Percentiles rank a stretch among this genome's conserved stretches.
Evolutionary conservation across 2,888 invertebrate genomes (phyloP).

Genomic region (Griposia aprilina): DNA sequence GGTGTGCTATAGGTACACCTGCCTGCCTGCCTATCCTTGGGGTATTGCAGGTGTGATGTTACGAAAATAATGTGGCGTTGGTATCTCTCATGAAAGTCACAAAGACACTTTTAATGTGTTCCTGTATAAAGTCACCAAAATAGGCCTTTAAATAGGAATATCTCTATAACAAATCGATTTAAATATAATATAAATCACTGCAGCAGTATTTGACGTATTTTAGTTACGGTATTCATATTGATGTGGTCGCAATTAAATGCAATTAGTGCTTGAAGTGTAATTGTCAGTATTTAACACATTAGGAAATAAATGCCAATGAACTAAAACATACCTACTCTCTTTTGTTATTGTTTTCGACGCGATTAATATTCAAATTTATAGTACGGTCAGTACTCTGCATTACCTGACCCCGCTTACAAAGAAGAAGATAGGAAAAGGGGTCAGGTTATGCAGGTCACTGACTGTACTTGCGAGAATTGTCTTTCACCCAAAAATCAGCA

Average conservation of each 20-base stretch:
- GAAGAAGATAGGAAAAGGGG: no score
- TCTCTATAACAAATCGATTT: neutral
- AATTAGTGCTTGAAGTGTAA: slow-evolving; percentile 29
- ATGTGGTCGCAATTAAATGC: slow-evolving; percentile 36
- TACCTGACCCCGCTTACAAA: no score
- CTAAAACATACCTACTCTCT: neutral
- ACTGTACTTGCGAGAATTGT: neutral
- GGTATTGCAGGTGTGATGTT: neutral
- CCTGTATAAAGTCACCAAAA: neutral
- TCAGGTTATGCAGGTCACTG: no score
- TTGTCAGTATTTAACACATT: slow-evolving; percentile 27
- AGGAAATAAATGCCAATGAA: slow-evolving; percentile 13
- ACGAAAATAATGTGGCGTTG: neutral
- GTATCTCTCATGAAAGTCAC: neutral
- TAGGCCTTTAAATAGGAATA: neutral
- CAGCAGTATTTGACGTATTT: slow-evolving; percentile 20
- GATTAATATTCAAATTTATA: neutral
- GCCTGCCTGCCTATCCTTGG: no score
- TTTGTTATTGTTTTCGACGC: neutral
- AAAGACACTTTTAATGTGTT: no score
- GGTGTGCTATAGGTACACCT: no score
- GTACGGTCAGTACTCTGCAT: no score
- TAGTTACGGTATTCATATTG: slow-evolving; percentile 28
- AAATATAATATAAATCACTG: neutral
- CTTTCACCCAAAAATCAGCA: neutral